Evolutionary conservation across 1,140 invertebrate species (phyloP).

Genomic region (Tetramorium alpestre): DNA sequence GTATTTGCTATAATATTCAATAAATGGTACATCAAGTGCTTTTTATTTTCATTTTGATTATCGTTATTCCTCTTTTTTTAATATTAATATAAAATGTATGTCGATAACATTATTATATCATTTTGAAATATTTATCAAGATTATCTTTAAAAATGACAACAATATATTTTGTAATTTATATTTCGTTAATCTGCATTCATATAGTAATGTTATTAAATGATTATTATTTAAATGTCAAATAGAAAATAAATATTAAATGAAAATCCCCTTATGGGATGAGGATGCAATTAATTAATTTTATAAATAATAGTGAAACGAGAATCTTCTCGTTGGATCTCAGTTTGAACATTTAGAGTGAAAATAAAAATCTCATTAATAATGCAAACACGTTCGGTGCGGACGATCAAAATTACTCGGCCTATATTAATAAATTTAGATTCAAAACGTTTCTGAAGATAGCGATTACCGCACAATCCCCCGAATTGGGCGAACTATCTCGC

Average conservation of each 20-base stretch:
- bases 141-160: not conserved
- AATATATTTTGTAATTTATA: not conserved
- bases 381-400: not conserved
- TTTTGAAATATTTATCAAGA: not conserved
- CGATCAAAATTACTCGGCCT: conserved; percentile 20
- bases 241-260: conserved; percentile 22
- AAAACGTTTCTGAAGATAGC: conserved; percentile 7
- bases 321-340: not conserved
- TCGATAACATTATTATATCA: not conserved
- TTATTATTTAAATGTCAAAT: not conserved
- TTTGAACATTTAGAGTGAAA: not conserved
- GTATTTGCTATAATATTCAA: not conserved
- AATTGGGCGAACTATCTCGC: conserved; percentile 28
- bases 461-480: conserved; percentile 17
- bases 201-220: not conserved
- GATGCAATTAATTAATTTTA: not conserved
- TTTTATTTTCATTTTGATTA: conserved; percentile 1
- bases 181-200: not conserved
- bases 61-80: not conserved
- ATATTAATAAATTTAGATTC: conserved; percentile 32
- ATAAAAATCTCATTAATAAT: conserved; percentile 24
- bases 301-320: not conserved
- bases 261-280: not conserved
- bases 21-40: not conserved
- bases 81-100: not conserved